Evolutionary conservation across 2,797 vertebrate genomes (phyloP).

Genomic region (Eleutherodactylus coqui): DNA sequence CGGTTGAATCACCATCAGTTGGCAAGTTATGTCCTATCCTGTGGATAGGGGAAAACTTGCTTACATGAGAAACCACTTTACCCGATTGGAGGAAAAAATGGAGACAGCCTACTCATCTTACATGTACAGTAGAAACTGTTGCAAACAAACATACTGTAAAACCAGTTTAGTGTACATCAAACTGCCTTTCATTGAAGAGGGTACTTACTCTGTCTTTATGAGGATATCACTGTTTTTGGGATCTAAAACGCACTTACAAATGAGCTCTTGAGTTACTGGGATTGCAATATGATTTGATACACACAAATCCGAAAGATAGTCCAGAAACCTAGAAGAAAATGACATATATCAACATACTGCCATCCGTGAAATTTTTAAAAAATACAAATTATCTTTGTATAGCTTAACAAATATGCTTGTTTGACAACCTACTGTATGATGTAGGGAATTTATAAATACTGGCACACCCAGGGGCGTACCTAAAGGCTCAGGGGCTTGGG

Average conservation of each 20-base stretch:
- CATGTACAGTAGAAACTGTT: background rate
- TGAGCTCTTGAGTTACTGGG: conserved; percentile 96
- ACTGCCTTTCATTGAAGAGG: background rate
- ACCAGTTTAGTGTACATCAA: background rate
- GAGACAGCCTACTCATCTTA: no score
- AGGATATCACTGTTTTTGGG: conserved; percentile 96
- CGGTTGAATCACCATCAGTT: no score
- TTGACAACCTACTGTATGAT: background rate
- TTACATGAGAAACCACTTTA: no score
- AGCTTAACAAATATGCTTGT: no score
- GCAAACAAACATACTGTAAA: background rate
- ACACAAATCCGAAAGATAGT: conserved; percentile 96
- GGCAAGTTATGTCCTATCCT: no score
- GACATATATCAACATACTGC: background rate
- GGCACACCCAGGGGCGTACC: background rate
- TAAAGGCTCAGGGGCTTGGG: no score
- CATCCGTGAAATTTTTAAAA: background rate
- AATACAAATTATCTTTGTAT: background rate
- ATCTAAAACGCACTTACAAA: conserved; percentile 97
- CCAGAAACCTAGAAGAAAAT: conserved; percentile 84
- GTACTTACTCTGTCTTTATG: conserved; percentile 93
- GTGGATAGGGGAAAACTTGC: no score
- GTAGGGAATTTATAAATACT: background rate
- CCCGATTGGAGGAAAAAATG: no score
- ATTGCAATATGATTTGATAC: conserved; percentile 98